Base-by-base conservation (phyloP, 2,888 invertebrate genomes). In the Calameuta idolon region DNA sequence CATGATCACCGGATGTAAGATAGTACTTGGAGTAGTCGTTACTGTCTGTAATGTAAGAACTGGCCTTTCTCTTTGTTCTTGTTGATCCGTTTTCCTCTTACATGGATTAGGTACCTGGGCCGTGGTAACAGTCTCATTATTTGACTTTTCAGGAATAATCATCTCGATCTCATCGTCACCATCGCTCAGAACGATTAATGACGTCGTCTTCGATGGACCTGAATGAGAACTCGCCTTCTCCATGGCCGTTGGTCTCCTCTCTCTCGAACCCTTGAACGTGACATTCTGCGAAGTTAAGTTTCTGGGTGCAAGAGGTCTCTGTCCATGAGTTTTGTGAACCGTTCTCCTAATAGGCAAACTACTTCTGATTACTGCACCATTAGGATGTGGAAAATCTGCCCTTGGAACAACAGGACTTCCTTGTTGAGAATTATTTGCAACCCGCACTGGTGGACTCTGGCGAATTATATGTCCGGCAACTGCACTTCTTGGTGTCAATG, bases 121-220 rank as follows among this genome's bases (percentile, higher is more conserved):
- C 5, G 79, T 35, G 5, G 79, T 35, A 23, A 69, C 55, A 4
- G 73, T 69, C 9, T 71, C 2, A 37, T 71, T 77, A 30, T 76
- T 33, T 12, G 73, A 34, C 30, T 87, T 89, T 23, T 87, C 87
- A 1, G 88, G 85, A 9, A 90, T 84, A 11, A 90, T 91, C 90
- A 91, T 90, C 75, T 91, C 90, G 34, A 91, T 90, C 34, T 91
- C 91, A 34, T 91, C 91, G 74, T 91, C 91, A 71, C 91, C 90
- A 75, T 91, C 91, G 75, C 91, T 91, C 11, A 91, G 82, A 0
- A 91, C 87, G 30, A 91, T 91, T 15, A 90, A 76, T 5, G 91
- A 90, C 0, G 89, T 90, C 0, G 88, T 85, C n/a, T 89, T 89
- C 9, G 82, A 82, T 15, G 35, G 33, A 34, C 71, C 9, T 12